Evolutionary conservation across 1,140 invertebrate species (phyloP), one percentile per base, ranked within the genome.

Genomic region (Drosophila athabasca): DNA sequence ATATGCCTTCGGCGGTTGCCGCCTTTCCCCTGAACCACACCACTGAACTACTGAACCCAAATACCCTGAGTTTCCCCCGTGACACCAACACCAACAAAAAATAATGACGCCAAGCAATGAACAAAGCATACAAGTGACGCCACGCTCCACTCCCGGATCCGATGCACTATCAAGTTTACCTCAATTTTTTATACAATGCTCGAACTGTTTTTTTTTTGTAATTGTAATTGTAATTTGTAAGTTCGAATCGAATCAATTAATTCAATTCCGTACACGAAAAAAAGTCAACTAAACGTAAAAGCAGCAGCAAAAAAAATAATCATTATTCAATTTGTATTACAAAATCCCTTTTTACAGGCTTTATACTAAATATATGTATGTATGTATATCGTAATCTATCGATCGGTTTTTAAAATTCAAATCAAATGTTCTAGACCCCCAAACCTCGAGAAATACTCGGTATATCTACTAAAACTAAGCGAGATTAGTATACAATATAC

Each of bases 111-210:
- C 29, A 58, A 58, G 71, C 45, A 54, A 57, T 45, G 48, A 55
- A 48, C 26, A 31, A 31, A 31, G 31, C 29, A 31, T 7, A 31
- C 29, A 46, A 51, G 48, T 41, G 43, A 58, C 52, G 54, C 55
- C 62, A 49, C 66, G 57, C 65, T 45, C 51, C 39, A 70, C 24
- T 53, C 24, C 44, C 80, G 73, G 55, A 78, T 75, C 79, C 75
- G 79, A 83, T 82, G 79, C 79, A 82, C 79, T 82, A 82, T 82
- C 79, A 82, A 82, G 75, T 82, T 82, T 82, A 82, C 79, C 79
- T 82, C 79, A 79, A 83, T 83, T 83, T 83, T 83, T 76, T 83
- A 83, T 83, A 83, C 79, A 83, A 79, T 58, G 68, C 83, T 88
- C 55, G 53, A 75, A 87, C 61, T 39, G 54, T 19, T 79, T 26